Base-by-base conservation (phyloP, 2,888 invertebrate species). In the Pollenia labialis region DNA sequence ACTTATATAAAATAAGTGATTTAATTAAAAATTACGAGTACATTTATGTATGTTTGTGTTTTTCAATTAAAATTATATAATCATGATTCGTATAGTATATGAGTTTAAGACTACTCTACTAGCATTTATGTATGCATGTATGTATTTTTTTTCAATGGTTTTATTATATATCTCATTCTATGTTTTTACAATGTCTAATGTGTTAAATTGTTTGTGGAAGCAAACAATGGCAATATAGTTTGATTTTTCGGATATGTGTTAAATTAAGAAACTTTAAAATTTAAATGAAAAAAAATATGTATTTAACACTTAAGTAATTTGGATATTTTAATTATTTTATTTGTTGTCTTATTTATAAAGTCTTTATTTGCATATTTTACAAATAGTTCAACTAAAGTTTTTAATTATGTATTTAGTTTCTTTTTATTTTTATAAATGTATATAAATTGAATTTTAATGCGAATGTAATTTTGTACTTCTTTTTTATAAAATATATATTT, bases 401-500 rank as follows among this genome's bases (percentile, higher is more conserved):
- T 88, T 83, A 90, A 32, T 32, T 32, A 6, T 32, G 32, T 6
- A 88, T 88, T 90, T 89, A 90, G 89, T 89, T 90, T 89, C 89
- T 90, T 90, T 90, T 16, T 44, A 14, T 66, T 18, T 11, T 10
- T 46, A 23, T 68, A 50, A 18, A 40, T 14, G 64, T 72, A 58
- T 56, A 46, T 90, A 88, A 91, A 90, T 89, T 89, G 60, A 81
- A 60, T 83, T 82, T 74, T 79, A 83, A 85, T 87, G 87, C 82
- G 80, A 88, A 88, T 88, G 82, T 85, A 85, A 80, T 85, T 88
- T 88, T 88, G 88, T 88, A 88, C 88, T 88, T 86, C 81, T 52
- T 56, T 66, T 40, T 75, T 82, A 68, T 50, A 76, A 54, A 76
- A 81, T 71, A 69, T 56, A 40, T 71, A 11, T 62, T 83, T 32